phyloP scores from a whole-genome alignment of 2,888 invertebrate species.

The Caenorhabditis wallacei region DNA sequence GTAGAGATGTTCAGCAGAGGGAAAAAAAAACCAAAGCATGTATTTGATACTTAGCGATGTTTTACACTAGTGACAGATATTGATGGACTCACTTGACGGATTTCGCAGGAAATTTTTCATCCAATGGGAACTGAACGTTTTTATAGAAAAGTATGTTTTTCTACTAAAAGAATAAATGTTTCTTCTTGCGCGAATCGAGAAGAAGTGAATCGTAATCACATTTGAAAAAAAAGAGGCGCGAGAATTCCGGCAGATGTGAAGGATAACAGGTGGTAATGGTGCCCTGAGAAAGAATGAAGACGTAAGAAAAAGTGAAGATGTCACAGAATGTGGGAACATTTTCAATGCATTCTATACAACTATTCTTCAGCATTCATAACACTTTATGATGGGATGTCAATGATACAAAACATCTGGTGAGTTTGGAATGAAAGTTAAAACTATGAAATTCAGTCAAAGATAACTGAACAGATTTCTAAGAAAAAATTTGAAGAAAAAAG shows the following conservation, averaged over 20 bases:
- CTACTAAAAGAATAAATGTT: constrained; percentile 7
- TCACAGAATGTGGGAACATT: constrained; percentile 41
- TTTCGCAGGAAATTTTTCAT: constrained; percentile 11
- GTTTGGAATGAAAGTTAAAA: too few relatives aligned
- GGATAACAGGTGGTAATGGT: constrained; percentile 41
- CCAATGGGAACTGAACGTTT: neutral
- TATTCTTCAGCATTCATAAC: constrained; percentile 43
- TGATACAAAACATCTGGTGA: constrained; percentile 54
- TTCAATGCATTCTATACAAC: constrained; percentile 59
- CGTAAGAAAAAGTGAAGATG: constrained; percentile 42
- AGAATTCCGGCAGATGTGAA: constrained; percentile 35
- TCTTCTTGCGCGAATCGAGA: neutral
- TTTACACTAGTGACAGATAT: constrained; percentile 65
- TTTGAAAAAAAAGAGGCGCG: constrained; percentile 53
- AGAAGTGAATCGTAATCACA: constrained; percentile 34
- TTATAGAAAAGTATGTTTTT: neutral
- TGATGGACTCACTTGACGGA: constrained; percentile 42
- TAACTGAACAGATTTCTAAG: neutral
- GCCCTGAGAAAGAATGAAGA: constrained; percentile 20
- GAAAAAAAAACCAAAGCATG: constrained; percentile 45
- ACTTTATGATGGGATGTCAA: constrained; percentile 48
- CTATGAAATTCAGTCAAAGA: neutral
- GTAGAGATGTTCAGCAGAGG: constrained; percentile 27
- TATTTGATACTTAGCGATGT: constrained; percentile 55
- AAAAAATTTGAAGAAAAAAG: neutral